phyloP scores from a whole-genome alignment of 2,113 vertebrate species.

The Saimiri boliviensis region DNA sequence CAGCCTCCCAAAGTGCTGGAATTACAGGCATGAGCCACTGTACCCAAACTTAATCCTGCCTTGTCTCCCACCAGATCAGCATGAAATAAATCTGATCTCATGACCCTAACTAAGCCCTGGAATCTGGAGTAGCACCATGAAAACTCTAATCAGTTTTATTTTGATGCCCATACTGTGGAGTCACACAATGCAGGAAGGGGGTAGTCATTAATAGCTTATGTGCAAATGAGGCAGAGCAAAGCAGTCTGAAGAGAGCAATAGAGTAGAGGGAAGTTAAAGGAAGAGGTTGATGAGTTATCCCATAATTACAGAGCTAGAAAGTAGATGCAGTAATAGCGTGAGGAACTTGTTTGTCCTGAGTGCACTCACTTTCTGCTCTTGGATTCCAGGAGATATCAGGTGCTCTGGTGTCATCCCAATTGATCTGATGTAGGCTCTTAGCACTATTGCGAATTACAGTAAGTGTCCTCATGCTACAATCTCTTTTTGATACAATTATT shows the following conservation, averaged over 20 bases:
- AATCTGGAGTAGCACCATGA: neutral
- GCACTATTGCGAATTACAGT: neutral
- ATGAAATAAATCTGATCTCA: neutral
- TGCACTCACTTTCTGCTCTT: neutral
- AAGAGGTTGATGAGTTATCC: neutral
- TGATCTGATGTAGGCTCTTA: neutral
- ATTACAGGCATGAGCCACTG: no score
- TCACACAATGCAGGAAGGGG: neutral
- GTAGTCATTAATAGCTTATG: neutral
- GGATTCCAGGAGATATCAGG: neutral
- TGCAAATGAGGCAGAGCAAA: neutral
- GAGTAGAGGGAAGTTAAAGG: neutral
- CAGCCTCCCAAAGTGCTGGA: no score
- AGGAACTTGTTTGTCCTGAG: neutral
- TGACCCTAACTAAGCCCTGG: neutral
- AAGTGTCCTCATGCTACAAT: neutral
- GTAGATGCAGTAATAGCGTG: neutral
- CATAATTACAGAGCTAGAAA: neutral
- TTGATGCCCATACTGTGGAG: neutral
- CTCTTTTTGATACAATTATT: neutral
- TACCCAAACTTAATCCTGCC: neutral
- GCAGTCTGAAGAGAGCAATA: neutral
- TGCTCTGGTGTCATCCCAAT: neutral
- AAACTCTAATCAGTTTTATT: neutral
- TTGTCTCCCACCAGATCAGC: neutral